Base-by-base conservation (phyloP, 1,140 invertebrate genomes). In the Sycophaga agraensis region DNA sequence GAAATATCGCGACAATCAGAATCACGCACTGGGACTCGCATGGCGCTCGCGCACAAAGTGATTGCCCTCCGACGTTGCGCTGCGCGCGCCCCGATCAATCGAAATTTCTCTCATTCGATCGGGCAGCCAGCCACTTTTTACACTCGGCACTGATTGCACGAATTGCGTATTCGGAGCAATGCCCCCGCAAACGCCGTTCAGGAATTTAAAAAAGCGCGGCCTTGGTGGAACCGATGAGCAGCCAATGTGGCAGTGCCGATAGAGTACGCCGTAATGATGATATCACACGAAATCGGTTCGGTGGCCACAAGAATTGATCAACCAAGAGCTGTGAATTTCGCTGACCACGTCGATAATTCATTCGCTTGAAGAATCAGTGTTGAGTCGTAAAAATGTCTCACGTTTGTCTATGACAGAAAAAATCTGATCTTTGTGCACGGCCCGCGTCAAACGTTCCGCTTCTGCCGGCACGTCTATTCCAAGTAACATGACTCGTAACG, bases 261-360 rank as follows among this genome's bases (percentile, higher is more conserved):
- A 66, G 50, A 55, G 5, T 31, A 31, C 53, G 58, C 61, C 63
- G 65, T 74, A 74, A 76, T 72, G 69, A 75, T 69, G 70, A 73
- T 75, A 77, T 77, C 73, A 70, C 69, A 70, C 69, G 70, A 70
- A n/a, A n/a, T n/a, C n/a, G n/a, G n/a, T n/a, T n/a, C n/a, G n/a
- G n/a, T n/a, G n/a, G n/a, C n/a, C n/a, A n/a, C n/a, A n/a, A n/a
- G n/a, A n/a, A n/a, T n/a, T n/a, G n/a, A n/a, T n/a, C n/a, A n/a
- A n/a, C n/a, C n/a, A n/a, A n/a, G n/a, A n/a, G n/a, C n/a, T n/a
- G n/a, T n/a, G n/a, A n/a, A n/a, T n/a, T n/a, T n/a, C n/a, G n/a
- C n/a, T n/a, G n/a, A n/a, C n/a, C n/a, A n/a, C n/a, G n/a, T n/a
- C n/a, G n/a, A n/a, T n/a, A n/a, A n/a, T n/a, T n/a, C n/a, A n/a